Conservation (phyloP, 1,140 invertebrate species). For the Drosophila bifasciata region DNA sequence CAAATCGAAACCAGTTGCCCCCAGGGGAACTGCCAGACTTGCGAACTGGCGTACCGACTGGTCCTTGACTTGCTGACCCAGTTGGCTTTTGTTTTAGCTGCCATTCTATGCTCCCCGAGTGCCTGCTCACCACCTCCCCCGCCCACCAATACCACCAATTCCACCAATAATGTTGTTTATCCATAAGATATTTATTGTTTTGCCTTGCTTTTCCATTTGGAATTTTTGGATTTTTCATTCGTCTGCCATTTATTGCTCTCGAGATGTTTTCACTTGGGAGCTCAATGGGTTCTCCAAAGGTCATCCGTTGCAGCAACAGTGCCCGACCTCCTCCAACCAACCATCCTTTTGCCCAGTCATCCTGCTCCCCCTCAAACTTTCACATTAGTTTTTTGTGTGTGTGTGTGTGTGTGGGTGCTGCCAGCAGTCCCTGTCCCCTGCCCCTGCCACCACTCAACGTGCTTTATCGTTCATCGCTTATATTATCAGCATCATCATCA, state of each 20-base stretch:
- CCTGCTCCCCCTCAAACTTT: conserved; percentile 51
- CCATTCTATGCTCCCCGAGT: background rate
- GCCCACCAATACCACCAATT: background rate
- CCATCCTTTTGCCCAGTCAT: conserved; percentile 52
- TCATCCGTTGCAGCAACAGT: conserved; percentile 68
- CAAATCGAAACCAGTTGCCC: conserved; percentile 23
- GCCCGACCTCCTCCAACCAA: conserved; percentile 31
- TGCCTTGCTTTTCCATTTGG: conserved; percentile 73
- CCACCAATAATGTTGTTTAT: conserved; percentile 66
- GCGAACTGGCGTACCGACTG: conserved; percentile 20
- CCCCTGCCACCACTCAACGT: conserved; percentile 49
- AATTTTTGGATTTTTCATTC: conserved; percentile 48
- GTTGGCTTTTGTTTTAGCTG: conserved; percentile 61
- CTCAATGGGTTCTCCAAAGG: conserved; percentile 65
- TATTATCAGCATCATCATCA: conserved; percentile 59
- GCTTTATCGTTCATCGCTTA: conserved; percentile 77
- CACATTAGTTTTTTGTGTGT: conserved; percentile 69
- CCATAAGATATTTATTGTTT: conserved; percentile 74
- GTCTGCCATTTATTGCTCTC: conserved; percentile 63
- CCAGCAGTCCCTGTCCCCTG: background rate
- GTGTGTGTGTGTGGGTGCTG: conserved; percentile 19
- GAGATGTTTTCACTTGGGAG: conserved; percentile 56
- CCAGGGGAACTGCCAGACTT: conserved; percentile 50
- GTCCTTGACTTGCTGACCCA: conserved; percentile 81
- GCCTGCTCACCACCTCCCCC: too few species aligned